Conservation (phyloP, 2,888 invertebrate genomes). For the Actias luna region DNA sequence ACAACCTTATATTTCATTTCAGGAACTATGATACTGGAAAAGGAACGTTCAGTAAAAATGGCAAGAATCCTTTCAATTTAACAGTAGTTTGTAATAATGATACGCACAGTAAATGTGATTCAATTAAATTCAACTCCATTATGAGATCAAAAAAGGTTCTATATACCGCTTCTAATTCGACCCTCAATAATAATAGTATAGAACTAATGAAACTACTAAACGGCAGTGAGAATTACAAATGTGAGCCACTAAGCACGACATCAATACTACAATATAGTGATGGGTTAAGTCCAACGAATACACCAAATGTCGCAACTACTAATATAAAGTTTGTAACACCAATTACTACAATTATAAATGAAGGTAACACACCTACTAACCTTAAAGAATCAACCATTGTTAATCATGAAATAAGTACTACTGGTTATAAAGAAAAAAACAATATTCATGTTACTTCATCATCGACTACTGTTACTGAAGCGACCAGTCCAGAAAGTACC, state of each 20-base stretch:
- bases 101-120: neutral
- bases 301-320: too few species aligned
- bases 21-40: neutral
- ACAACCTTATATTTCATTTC: neutral
- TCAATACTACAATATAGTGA: neutral
- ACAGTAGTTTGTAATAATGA: neutral
- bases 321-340: too few species aligned
- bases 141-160: neutral
- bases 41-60: neutral
- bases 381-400: neutral
- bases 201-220: neutral
- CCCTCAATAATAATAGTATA: neutral
- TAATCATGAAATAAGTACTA: neutral
- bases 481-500: neutral
- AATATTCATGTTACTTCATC: neutral
- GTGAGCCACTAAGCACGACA: neutral
- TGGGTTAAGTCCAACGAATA: neutral
- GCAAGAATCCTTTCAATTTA: neutral
- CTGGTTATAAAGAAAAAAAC: neutral
- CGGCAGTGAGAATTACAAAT: neutral
- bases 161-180: neutral
- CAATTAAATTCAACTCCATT: neutral
- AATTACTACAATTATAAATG: neutral
- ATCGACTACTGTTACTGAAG: neutral
- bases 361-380: neutral